Conservation (phyloP, 2,113 vertebrate species). For the Ochotona curzoniae region DNA sequence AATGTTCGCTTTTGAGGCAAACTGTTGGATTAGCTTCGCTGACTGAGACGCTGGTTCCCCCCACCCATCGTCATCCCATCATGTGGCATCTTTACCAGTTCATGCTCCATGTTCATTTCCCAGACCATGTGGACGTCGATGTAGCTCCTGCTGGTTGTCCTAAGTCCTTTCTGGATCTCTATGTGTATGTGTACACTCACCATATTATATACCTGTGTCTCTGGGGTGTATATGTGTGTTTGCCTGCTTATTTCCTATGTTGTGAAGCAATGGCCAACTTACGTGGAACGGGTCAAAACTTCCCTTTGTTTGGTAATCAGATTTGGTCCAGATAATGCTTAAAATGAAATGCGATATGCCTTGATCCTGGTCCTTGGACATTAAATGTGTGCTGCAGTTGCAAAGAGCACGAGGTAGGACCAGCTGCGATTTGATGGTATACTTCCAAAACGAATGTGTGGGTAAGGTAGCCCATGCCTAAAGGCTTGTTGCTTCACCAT, state of each 20-base stretch:
- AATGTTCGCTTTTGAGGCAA: constrained; percentile 46
- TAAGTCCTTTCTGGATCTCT: constrained; percentile 75
- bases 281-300: neutral
- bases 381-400: constrained; percentile 53
- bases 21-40: neutral
- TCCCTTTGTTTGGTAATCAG: neutral
- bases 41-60: constrained; percentile 64
- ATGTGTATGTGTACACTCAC: constrained; percentile 84
- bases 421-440: constrained; percentile 42
- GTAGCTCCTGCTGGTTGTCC: constrained; percentile 74
- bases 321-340: constrained; percentile 50
- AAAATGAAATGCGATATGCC: constrained; percentile 49
- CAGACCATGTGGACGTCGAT: constrained; percentile 68
- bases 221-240: constrained; percentile 85
- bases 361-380: constrained; percentile 44
- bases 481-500: constrained; percentile 85
- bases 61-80: constrained; percentile 7
- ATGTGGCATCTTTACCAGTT: constrained; percentile 45
- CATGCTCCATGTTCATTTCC: neutral
- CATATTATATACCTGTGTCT: constrained; percentile 87
- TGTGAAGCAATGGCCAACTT: constrained; percentile 84
- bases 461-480: constrained; percentile 55
- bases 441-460: constrained; percentile 18
- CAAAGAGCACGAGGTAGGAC: constrained; percentile 24
- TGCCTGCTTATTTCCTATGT: constrained; percentile 87